phyloP scores from a whole-genome alignment of 2,797 vertebrate species.

The Hemibagrus guttatus region DNA sequence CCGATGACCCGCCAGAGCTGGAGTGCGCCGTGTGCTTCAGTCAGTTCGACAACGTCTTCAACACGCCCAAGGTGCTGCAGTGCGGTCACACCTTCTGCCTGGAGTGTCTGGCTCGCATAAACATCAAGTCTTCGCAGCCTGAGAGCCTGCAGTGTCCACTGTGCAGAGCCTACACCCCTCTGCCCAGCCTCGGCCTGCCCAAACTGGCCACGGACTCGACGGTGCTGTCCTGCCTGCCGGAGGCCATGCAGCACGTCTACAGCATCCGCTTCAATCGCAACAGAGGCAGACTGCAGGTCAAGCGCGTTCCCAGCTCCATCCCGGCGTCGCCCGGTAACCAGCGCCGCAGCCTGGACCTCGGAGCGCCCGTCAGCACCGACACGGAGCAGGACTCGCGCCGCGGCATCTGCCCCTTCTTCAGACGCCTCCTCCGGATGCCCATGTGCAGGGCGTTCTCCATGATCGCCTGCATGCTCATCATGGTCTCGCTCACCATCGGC shows the following conservation, averaged over 20 bases:
- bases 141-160: conserved; percentile 76
- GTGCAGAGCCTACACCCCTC: conserved; percentile 71
- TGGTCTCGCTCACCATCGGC: conserved; percentile 61
- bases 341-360: conserved; percentile 73
- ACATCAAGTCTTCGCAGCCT: conserved; percentile 73
- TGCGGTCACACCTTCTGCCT: conserved; percentile 82
- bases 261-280: conserved; percentile 77
- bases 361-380: conserved; percentile 53
- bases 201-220: conserved; percentile 69
- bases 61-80: conserved; percentile 78
- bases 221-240: conserved; percentile 73
- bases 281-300: conserved; percentile 77
- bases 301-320: conserved; percentile 61
- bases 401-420: neutral
- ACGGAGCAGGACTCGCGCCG: fast-evolving
- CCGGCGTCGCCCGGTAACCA: conserved; percentile 36
- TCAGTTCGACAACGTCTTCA: conserved; percentile 81
- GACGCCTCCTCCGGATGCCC: conserved; percentile 55
- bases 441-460: conserved; percentile 64
- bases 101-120: conserved; percentile 81
- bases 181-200: conserved; percentile 75
- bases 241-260: conserved; percentile 76
- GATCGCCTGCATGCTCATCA: conserved; percentile 57
- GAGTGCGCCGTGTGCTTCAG: conserved; percentile 82
- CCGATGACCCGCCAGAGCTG: conserved; percentile 64